Conservation (phyloP, 1,140 invertebrate species). For the Bombus vancouverensis region DNA sequence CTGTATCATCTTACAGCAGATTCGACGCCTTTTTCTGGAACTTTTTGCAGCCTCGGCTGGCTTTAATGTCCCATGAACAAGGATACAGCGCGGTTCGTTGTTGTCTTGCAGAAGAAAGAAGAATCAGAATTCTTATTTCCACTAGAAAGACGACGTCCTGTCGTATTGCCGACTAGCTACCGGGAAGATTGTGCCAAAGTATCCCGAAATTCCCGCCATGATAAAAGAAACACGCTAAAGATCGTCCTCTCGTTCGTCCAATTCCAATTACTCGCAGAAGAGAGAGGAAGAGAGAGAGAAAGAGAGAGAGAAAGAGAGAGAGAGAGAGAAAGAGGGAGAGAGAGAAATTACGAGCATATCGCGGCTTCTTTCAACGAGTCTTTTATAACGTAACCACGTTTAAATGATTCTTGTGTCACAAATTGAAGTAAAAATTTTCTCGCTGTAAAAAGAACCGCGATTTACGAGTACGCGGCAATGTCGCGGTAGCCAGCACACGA, state of each 20-base stretch:
- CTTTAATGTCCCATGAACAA: neutral
- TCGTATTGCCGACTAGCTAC: neutral
- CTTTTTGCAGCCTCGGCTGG: neutral
- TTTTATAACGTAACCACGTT: constrained; percentile 18
- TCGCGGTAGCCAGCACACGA: neutral
- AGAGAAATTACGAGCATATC: constrained; percentile 23
- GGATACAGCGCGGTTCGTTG: neutral
- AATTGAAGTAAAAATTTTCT: neutral
- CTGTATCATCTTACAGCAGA: neutral
- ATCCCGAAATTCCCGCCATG: constrained; percentile 10
- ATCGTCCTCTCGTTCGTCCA: neutral
- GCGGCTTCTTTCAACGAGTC: neutral
- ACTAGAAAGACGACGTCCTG: neutral
- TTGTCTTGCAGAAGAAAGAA: neutral
- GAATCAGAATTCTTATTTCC: constrained; percentile 5
- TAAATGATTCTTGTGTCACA: neutral
- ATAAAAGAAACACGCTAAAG: constrained; percentile 32
- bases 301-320: too few relatives aligned
- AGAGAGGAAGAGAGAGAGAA: neutral
- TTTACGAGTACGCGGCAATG: neutral
- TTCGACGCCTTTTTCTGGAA: neutral
- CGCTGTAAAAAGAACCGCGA: neutral
- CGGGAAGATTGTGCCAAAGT: constrained; percentile 25
- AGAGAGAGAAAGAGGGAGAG: neutral
- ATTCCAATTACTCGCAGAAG: neutral